Base-by-base conservation (phyloP, 2,113 vertebrate species). In the Antennarius striatus region DNA sequence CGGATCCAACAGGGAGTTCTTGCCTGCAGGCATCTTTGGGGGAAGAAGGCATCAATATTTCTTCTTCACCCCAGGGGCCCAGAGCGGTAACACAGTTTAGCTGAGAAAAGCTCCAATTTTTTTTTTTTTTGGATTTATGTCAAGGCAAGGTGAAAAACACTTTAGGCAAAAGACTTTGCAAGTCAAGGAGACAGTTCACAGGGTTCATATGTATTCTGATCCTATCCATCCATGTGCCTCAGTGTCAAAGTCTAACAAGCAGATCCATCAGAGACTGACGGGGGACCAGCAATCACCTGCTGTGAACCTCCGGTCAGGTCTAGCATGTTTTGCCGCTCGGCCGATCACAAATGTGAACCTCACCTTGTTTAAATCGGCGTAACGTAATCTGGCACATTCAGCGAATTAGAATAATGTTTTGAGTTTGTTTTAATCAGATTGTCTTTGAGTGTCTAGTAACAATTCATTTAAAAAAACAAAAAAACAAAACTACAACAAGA, bases 41-140 rank as follows among this genome's bases (percentile, higher is more conserved):
- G 45, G 65, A 80, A 85, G 58, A 43, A 77, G 55, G 15, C 62
- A 68, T 73, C 69, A 69, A 80, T 78, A 81, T 74, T 82, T 80
- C 45, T 57, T 61, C 42, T 66, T 63, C 1, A 0, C 22, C 62
- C 71, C 64, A 7, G 39, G 69, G 61, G 73, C 68, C 39, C 54
- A 5, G 5, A 54, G 57, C 6, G 28, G 51, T 62, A 68, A 77
- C 56, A 50, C 58, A 55, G 46, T 67, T 68, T 16, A 70, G 36
- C 16, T 59, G 29, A 56, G 66, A 28, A 75, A 66, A 66, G 28
- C 59, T 36, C 8, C 39, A 50, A 14, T 63, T 59, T 62, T 28
- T 4, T 4, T 4, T 63, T 59, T 62, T 28, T 4, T 4, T 4
- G 45, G 57, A 63, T 67, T 66, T 52, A 55, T 78, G 75, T 62